Evolutionary conservation across 2,113 vertebrate species (phyloP), one percentile per base, ranked within the genome.

Genomic region (Edolisoma coerulescens): DNA sequence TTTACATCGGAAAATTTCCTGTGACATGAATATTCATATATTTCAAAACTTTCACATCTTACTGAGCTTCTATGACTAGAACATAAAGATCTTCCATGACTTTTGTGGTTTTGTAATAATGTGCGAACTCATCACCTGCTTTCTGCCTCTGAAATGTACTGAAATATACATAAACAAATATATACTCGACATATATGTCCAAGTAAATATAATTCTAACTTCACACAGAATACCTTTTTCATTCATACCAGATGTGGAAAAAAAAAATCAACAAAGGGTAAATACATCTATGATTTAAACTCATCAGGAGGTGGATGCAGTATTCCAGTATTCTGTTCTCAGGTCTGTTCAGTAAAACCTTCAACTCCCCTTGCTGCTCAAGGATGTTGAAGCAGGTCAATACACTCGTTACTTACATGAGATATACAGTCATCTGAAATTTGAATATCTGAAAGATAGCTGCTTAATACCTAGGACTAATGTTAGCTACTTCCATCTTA

Each of bases 251-350:
- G 14, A 50, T 42, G 7, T 41, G 10, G 22, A 18, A 24, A 57
- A 42, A 53, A 57, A 74, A 56, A 50, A 15, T 6, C 4, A 7
- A 2, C 1, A 1, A 42, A 3, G 10, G 4, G 2, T 63, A 61
- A 81, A 61, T 52, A 41, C 10, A 61, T 24, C 27, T 21, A 3
- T 45, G 22, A 41, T 20, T 65, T 82, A 33, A 92, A 59, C 5
- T 71, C 30, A n/a, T 10, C 3, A 0, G 1, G 10, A 61, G 2
- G 6, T 73, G 11, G 27, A 59, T 57, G 24, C 7, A 73, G 7
- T 63, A 41, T 8, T 53, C 28, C 33, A 67, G 3, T 49, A 84
- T 47, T 57, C 23, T 89, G 6, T 61, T 84, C 23, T 79, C 37
- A 87, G 45, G 5, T 59, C 10, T 81, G 12, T 53, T 95, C 14